Conservation (phyloP, 2,888 invertebrate genomes). For the Leptinotarsa peninsularis region DNA sequence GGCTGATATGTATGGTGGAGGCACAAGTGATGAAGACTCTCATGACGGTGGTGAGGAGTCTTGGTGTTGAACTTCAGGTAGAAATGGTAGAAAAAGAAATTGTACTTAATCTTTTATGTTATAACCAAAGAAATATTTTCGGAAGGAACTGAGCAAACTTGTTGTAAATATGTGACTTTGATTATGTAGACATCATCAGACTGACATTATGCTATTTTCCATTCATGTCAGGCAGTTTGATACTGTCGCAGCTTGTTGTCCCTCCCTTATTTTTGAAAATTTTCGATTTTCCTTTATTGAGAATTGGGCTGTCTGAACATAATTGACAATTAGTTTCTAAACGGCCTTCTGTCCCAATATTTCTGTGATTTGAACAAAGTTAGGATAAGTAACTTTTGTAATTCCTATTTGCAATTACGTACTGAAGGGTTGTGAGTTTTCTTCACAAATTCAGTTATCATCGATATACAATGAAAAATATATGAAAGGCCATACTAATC, state of each 20-base stretch:
- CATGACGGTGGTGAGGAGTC: constrained; percentile 83
- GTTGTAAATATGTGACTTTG: constrained; percentile 45
- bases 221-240: constrained; percentile 30
- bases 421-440: constrained; percentile 13
- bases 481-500: not conserved
- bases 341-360: constrained; percentile 34
- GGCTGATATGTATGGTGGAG: constrained; percentile 95
- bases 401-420: constrained; percentile 16
- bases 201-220: constrained; percentile 42
- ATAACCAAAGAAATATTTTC: constrained; percentile 60
- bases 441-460: constrained; percentile 5
- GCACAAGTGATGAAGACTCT: constrained; percentile 84
- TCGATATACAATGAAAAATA: constrained; percentile 2
- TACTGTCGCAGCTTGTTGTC: constrained; percentile 21
- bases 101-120: constrained; percentile 54
- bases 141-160: constrained; percentile 51
- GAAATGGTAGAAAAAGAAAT: constrained; percentile 39
- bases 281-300: constrained; percentile 15
- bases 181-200: constrained; percentile 42
- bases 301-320: constrained; percentile 18
- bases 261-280: constrained; percentile 21
- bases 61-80: constrained; percentile 74
- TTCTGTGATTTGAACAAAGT: constrained; percentile 48
- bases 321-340: constrained; percentile 27
- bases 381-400: constrained; percentile 43